A percentile compares a stretch with the other conserved stretches of the same genome.
These are phyloP conservation scores for Opisthograptis luteolata DNA, from an alignment of 2,888 invertebrate species.

Conservation along the genomic window DNA sequence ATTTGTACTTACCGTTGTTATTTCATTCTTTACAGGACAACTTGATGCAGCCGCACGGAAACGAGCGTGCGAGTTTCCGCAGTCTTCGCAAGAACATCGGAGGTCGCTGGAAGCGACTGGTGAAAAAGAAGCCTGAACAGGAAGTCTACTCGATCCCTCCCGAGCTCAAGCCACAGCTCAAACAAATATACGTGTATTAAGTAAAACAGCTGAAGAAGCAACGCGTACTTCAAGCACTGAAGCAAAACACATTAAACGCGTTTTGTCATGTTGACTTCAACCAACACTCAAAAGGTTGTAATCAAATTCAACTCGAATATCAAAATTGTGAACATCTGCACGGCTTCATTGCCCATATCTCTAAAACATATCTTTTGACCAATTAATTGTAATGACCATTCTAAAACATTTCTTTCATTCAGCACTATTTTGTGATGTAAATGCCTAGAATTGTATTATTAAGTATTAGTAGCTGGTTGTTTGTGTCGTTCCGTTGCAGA, in stretches of 20 bases:
- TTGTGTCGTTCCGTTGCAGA: conserved; percentile 71
- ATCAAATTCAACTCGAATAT: conserved; percentile 75
- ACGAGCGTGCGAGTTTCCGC: conserved; percentile 90
- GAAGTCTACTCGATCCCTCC: conserved; percentile 94
- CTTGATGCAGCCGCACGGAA: conserved; percentile 88
- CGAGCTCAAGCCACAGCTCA: conserved; percentile 93
- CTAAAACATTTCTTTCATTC: conserved; percentile 71
- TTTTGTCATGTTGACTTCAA: conserved; percentile 60
- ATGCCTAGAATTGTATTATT: conserved; percentile 81
- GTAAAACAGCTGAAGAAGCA: conserved; percentile 43
- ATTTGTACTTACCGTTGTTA: conserved; percentile 40
- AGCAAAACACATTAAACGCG: conserved; percentile 72
- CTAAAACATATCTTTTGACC: conserved; percentile 81
- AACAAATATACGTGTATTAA: conserved; percentile 94
- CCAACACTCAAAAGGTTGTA: conserved; percentile 67
- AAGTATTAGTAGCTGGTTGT: conserved; percentile 82
- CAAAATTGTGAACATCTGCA: conserved; percentile 66
- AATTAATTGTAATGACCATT: conserved; percentile 79
- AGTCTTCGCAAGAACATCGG: conserved; percentile 94
- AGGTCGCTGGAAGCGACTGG: conserved; percentile 93
- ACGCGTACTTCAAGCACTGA: conserved; percentile 58
- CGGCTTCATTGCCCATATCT: conserved; percentile 61
- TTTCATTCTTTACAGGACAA: conserved; percentile 88
- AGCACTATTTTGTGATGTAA: conserved; percentile 79
- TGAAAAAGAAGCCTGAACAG: conserved; percentile 92